Conservation (phyloP, 2,888 invertebrate genomes). For the Drosophila diplacantha region DNA sequence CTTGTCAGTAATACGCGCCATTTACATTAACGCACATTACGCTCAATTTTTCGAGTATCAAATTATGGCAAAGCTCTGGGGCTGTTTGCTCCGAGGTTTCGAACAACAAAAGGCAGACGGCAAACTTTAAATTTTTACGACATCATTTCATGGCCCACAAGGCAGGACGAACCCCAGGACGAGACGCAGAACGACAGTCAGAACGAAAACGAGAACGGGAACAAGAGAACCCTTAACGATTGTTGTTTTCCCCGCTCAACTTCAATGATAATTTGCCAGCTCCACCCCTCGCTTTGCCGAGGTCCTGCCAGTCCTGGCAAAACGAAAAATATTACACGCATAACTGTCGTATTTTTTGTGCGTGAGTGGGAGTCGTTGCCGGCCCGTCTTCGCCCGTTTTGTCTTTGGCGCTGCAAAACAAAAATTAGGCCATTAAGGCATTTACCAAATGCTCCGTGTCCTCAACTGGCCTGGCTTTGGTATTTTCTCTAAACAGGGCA, state of each 20-base stretch:
- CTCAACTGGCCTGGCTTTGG: conserved; percentile 52
- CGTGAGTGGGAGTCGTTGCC: conserved; percentile 2
- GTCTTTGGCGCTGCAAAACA: conserved; percentile 54
- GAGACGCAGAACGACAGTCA: conserved; percentile 1
- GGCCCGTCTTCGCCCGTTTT: conserved; percentile 15
- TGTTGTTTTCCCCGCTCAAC: conserved; percentile 38
- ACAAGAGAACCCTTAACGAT: conserved; percentile 47
- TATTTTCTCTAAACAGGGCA: conserved; percentile 39
- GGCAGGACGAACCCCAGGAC: conserved; percentile 17
- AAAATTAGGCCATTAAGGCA: conserved; percentile 75
- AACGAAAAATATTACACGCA: conserved; percentile 67
- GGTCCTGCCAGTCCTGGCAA: conserved; percentile 26
- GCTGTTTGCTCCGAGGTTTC: conserved; percentile 20
- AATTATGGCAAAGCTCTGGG: conserved; percentile 56
- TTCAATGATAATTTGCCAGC: conserved; percentile 66
- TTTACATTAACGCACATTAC: conserved; percentile 74
- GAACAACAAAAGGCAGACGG: conserved; percentile 44
- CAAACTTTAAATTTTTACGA: conserved; percentile 74
- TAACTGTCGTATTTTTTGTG: conserved; percentile 65
- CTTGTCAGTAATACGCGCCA: conserved; percentile 74
- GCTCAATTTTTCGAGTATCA: conserved; percentile 64
- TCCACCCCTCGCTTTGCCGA: background rate
- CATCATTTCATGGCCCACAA: conserved; percentile 72
- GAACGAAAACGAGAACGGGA: conserved; percentile 2
- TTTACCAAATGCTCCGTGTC: conserved; percentile 72